Evolutionary conservation across 2,797 vertebrate genomes (phyloP).

Genomic region (Pseudochaenichthys georgianus): DNA sequence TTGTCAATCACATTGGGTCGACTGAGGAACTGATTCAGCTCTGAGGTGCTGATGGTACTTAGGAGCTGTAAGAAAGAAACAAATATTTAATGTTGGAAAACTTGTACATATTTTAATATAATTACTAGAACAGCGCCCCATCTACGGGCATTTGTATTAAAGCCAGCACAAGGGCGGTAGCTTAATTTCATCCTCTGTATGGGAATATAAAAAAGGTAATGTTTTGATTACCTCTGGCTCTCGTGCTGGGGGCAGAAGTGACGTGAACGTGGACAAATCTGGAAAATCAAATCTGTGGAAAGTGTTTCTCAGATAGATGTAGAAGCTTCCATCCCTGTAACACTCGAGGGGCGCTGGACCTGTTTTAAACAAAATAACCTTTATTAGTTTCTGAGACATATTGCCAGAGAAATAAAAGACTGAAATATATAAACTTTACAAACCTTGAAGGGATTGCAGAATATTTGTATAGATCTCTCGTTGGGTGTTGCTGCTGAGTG

Average conservation of each 20-base stretch:
- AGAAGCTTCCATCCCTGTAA: constrained; percentile 71
- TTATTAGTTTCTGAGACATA: background rate
- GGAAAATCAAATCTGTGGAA: constrained; percentile 76
- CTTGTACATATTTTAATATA: background rate
- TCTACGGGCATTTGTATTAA: background rate
- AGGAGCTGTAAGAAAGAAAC: constrained; percentile 65
- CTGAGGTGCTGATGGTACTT: constrained; percentile 61
- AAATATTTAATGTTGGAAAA: background rate
- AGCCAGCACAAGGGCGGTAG: background rate
- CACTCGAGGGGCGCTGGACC: constrained; percentile 62
- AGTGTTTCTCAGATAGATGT: constrained; percentile 59
- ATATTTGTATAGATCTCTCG: constrained; percentile 64
- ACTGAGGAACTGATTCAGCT: constrained; percentile 70
- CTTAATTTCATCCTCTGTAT: background rate
- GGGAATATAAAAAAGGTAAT: background rate
- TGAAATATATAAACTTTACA: constrained; percentile 8
- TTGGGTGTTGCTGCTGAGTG: constrained; percentile 59
- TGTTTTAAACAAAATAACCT: constrained; percentile 30
- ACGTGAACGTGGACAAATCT: constrained; percentile 56
- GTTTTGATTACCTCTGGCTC: constrained; percentile 62
- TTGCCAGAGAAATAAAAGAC: background rate
- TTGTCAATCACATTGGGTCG: constrained; percentile 38
- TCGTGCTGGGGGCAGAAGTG: constrained; percentile 64
- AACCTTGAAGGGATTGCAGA: constrained; percentile 60
- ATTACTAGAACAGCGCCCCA: background rate